Evolutionary conservation across 1,140 invertebrate genomes (phyloP).

Genomic region (Bombus affinis): DNA sequence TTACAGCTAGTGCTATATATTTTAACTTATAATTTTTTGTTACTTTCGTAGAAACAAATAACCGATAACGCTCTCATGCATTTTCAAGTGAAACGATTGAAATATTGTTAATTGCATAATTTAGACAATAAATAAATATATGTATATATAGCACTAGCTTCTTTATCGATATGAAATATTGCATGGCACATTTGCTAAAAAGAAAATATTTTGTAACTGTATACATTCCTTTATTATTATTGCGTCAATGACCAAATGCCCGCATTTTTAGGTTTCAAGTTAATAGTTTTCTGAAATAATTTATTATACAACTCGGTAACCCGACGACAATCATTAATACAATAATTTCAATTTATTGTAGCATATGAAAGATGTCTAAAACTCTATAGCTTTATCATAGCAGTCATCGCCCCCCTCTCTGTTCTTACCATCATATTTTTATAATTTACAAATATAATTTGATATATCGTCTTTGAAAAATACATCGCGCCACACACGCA

Average conservation of each 20-base stretch:
- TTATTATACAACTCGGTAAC: constrained; percentile 60
- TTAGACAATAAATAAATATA: constrained; percentile 16
- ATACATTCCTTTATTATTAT: constrained; percentile 62
- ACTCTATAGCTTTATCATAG: constrained; percentile 19
- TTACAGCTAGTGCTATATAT: constrained; percentile 34
- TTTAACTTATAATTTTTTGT: not conserved
- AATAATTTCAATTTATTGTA: constrained; percentile 51
- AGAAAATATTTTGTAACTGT: constrained; percentile 49
- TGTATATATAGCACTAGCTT: constrained; percentile 40
- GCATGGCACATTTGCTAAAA: constrained; percentile 70
- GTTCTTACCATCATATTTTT: constrained; percentile 70
- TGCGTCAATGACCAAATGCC: constrained; percentile 68
- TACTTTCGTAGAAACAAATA: constrained; percentile 20
- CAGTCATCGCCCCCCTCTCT: constrained; percentile 12
- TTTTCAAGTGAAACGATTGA: constrained; percentile 4
- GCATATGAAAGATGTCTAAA: constrained; percentile 59
- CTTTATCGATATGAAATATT: constrained; percentile 65
- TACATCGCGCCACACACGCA: constrained; percentile 74
- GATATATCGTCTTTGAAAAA: constrained; percentile 77
- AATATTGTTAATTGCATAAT: not conserved
- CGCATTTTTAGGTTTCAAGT: constrained; percentile 65
- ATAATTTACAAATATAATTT: constrained; percentile 82
- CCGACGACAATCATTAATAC: constrained; percentile 40
- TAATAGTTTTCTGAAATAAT: constrained; percentile 58
- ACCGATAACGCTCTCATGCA: not conserved